phyloP scores from a whole-genome alignment of 2,797 vertebrate species.

The Coracias cyanogaster region DNA sequence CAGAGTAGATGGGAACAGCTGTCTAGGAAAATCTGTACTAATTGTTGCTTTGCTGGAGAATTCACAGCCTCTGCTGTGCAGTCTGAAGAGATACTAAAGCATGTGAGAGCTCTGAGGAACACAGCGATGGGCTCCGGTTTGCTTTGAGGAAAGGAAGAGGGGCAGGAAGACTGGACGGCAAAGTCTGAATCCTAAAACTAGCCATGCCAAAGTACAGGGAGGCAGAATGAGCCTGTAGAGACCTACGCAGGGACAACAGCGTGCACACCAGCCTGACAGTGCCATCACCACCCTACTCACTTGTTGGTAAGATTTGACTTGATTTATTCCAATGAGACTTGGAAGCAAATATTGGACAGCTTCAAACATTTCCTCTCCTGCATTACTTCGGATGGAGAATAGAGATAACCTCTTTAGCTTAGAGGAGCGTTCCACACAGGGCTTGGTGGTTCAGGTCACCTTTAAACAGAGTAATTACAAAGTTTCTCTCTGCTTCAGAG shows the following conservation, averaged over 20 bases:
- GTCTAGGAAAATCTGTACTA: conserved; percentile 1
- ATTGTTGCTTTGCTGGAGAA: neutral
- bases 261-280: accelerated
- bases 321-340: accelerated
- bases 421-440: neutral
- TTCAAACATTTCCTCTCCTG: neutral
- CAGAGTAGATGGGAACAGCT: conserved; percentile 42
- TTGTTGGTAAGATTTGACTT: neutral
- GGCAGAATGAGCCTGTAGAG: neutral
- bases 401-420: neutral
- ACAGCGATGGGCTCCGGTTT: neutral
- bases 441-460: neutral
- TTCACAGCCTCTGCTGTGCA: neutral
- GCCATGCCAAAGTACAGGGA: neutral
- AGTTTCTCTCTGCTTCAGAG: neutral
- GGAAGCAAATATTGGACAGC: neutral
- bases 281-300: neutral
- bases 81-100: neutral
- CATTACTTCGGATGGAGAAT: neutral
- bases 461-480: neutral
- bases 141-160: neutral
- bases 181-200: neutral
- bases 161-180: neutral
- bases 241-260: neutral
- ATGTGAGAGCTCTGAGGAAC: neutral